These are phyloP conservation scores for Gallinago undulata DNA, from an alignment of 2,113 vertebrate species.

Conservation along the genomic window DNA sequence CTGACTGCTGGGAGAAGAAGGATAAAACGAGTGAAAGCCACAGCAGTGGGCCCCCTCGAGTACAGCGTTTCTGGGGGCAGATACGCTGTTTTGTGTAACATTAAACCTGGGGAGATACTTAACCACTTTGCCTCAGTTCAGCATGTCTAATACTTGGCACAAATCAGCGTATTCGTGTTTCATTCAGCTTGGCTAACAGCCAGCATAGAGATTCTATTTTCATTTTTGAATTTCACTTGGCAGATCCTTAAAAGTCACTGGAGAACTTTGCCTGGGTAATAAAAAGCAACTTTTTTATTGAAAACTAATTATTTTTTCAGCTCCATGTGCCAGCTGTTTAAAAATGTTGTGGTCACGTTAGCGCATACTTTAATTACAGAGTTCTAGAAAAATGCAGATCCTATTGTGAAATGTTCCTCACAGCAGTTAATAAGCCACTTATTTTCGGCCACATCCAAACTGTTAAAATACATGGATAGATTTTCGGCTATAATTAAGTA, in stretches of 20 bases:
- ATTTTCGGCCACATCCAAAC: slow-evolving; percentile 1
- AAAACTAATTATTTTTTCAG: slow-evolving; percentile 79
- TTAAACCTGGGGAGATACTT: slow-evolving; percentile 75
- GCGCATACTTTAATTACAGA: slow-evolving; percentile 70
- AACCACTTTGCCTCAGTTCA: slow-evolving; percentile 66
- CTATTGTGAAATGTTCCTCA: slow-evolving; percentile 55
- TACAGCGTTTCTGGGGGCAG: slow-evolving; percentile 46
- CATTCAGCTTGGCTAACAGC: slow-evolving; percentile 72
- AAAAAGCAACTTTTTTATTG: slow-evolving; percentile 79
- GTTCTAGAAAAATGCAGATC: slow-evolving; percentile 63
- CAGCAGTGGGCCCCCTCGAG: slow-evolving; percentile 5
- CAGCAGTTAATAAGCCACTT: slow-evolving; percentile 42
- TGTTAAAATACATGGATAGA: slow-evolving; percentile 21
- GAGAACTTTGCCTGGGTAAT: slow-evolving; percentile 79
- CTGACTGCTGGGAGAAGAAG: slow-evolving; percentile 58
- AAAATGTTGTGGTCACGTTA: slow-evolving; percentile 72
- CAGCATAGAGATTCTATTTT: slow-evolving; percentile 75
- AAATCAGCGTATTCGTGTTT: slow-evolving; percentile 71
- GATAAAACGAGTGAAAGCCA: slow-evolving; percentile 49
- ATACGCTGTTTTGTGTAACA: slow-evolving; percentile 67
- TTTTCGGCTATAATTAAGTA: background rate
- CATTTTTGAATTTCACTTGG: slow-evolving; percentile 80
- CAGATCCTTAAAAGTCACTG: slow-evolving; percentile 77
- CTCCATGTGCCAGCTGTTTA: slow-evolving; percentile 73
- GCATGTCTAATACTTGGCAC: slow-evolving; percentile 72